Evolutionary conservation across 2,888 invertebrate species (phyloP), one percentile per base, ranked within the genome.

Genomic region (Tetranychus piercei): DNA sequence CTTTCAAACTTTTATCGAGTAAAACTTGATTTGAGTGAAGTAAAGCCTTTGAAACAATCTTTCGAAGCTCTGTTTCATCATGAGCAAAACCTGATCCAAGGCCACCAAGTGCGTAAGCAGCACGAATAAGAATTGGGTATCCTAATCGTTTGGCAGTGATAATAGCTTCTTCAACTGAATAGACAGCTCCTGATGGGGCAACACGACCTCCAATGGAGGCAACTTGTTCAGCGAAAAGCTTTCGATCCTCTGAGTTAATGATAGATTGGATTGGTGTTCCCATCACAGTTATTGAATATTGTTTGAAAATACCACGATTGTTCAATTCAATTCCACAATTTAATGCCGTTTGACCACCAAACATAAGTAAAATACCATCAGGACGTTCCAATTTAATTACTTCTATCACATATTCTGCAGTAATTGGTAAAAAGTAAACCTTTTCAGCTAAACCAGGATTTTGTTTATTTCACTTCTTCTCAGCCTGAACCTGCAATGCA

Each of bases 201-300:
- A 99, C 92, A 81, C 89, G 88, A 82, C 97, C 96, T 0, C 91
- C 90, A 78, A 97, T 94, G 79, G 89, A 87, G 75, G 88, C 87
- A 78, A 99, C 89, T 80, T 91, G 88, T 80, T 94, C 90, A 0
- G 94, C 90, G 84, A 99, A 99, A 76, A 92, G 85, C 84, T 97
- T 92, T 76, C 99, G 86, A 82, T 99, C 97, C 84, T 99, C 99
- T 0, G 99, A 96, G 80, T 92, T 90, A 77, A 95, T 93, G 77
- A 99, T 96, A 0, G 96, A 92, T 79, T 90, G 86, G 75, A 99
- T 94, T 0, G 95, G 94, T 0, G 99, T 99, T n/a, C 99, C 99
- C 71, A 99, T 83, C 55, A 99, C 92, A 79, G 87, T 86, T 0
- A 97, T 91, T 78, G 89, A 88, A 80, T 94, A 97, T 80, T 91